Evolutionary conservation across 2,797 vertebrate genomes (phyloP).

Genomic region (Pseudocheirus occidentalis): DNA sequence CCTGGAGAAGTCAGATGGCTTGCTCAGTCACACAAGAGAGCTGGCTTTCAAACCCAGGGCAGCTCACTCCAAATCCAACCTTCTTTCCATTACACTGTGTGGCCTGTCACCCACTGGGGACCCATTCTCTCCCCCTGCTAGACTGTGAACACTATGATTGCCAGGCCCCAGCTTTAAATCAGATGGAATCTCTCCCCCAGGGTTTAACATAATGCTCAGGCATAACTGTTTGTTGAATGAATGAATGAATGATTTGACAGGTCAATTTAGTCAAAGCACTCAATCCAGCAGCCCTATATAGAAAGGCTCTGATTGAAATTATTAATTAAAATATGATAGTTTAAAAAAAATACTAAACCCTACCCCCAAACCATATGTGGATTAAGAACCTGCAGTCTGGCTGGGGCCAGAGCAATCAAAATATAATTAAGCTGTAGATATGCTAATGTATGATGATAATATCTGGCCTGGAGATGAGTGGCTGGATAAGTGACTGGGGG

Average conservation of each 20-base stretch:
- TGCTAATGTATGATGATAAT: constrained; percentile 16
- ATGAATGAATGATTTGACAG: background rate
- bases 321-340: constrained; percentile 10
- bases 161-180: background rate
- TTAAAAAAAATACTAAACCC: constrained; percentile 4
- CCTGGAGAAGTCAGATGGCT: background rate
- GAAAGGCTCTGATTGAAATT: constrained; percentile 25
- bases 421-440: background rate
- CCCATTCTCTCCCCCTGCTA: background rate
- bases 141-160: background rate
- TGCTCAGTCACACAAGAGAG: background rate
- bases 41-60: background rate
- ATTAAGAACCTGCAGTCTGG: background rate
- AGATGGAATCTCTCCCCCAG: background rate
- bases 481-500: background rate
- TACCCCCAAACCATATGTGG: constrained; percentile 24
- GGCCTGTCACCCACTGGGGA: background rate
- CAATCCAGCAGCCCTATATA: background rate
- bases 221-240: constrained; percentile 1
- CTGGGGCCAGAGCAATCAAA: constrained; percentile 30
- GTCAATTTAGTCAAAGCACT: background rate
- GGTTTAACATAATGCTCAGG: background rate
- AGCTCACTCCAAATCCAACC: background rate
- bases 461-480: background rate
- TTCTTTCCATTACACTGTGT: background rate